Conservation (phyloP, 1,140 invertebrate species). For the Bombus cullumanus region DNA sequence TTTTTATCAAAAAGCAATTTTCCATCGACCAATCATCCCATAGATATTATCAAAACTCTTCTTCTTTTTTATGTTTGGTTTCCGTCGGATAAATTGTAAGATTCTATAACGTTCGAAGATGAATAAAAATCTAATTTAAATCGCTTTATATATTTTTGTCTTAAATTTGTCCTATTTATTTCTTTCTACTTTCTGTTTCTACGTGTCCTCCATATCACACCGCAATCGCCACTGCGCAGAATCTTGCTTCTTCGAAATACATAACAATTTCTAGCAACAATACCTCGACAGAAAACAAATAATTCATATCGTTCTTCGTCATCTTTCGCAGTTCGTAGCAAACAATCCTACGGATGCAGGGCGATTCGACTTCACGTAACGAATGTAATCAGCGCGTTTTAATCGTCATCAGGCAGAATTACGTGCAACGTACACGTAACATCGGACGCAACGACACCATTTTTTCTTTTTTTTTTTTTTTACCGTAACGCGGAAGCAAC, state of each 20-base stretch:
- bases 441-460: not conserved
- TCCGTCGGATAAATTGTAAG: too few species aligned
- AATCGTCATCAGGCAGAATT: not conserved
- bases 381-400: not conserved
- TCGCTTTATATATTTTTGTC: too few species aligned
- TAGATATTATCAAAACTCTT: too few species aligned
- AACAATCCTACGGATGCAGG: not conserved
- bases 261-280: not conserved
- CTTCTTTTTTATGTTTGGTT: too few species aligned
- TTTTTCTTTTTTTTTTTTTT: not conserved
- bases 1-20: too few species aligned
- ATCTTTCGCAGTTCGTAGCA: not conserved
- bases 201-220: not conserved
- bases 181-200: not conserved
- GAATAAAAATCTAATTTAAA: too few species aligned
- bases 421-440: not conserved
- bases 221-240: not conserved
- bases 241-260: not conserved
- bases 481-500: not conserved
- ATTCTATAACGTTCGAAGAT: too few species aligned
- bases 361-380: constrained; percentile 7
- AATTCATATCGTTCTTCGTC: not conserved
- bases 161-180: too few species aligned
- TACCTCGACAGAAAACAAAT: not conserved
- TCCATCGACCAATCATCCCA: too few species aligned